These are phyloP conservation scores for Arenaria interpres DNA, from an alignment of 2,113 vertebrate species.

Conservation along the genomic window DNA sequence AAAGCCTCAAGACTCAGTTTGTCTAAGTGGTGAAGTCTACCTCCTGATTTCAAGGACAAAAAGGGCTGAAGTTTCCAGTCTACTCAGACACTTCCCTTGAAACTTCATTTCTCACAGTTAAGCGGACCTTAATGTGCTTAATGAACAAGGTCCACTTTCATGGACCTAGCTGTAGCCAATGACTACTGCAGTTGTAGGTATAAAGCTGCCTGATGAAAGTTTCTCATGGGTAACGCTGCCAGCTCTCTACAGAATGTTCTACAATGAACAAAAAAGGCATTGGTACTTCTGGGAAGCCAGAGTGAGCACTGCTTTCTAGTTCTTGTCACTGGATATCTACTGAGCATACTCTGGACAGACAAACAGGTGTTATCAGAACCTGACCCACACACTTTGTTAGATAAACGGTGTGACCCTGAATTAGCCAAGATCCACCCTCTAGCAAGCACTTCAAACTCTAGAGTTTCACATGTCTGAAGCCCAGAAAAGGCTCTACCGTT, in stretches of 20 bases:
- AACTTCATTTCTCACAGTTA: not conserved
- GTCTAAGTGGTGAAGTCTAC: not conserved
- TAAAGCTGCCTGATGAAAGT: not conserved
- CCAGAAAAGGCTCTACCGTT: not conserved
- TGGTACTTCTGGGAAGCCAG: not conserved
- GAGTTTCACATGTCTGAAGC: not conserved
- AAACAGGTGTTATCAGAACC: not conserved
- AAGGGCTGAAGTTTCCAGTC: not conserved
- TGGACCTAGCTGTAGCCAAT: not conserved
- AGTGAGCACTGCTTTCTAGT: not conserved
- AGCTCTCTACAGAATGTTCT: not conserved
- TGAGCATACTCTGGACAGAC: not conserved
- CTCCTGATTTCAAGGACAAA: not conserved
- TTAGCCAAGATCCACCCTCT: not conserved
- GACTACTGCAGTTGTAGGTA: not conserved
- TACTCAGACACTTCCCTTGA: not conserved
- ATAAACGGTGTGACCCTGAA: fast-evolving
- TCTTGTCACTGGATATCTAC: not conserved
- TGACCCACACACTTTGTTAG: not conserved
- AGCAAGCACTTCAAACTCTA: not conserved
- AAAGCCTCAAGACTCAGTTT: not conserved
- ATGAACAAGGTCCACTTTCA: not conserved
- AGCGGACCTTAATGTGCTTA: not conserved
- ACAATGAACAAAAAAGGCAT: not conserved
- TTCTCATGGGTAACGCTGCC: not conserved